Conservation (phyloP, 2,888 invertebrate species). For the Catonia carolina region DNA sequence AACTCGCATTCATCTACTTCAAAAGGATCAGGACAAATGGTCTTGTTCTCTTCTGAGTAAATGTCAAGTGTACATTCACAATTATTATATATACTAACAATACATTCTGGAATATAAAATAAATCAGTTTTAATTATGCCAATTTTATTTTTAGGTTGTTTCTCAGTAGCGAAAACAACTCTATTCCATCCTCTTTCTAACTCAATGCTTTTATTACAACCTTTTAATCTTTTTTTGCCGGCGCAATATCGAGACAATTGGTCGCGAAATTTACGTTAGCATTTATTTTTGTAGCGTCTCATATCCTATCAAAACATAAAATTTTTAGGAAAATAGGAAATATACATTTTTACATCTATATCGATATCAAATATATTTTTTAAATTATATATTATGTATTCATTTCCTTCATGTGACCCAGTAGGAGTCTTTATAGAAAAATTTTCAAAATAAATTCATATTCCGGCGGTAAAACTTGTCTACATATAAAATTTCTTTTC, state of each 20-base stretch:
- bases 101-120: not conserved
- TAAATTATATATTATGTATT: not conserved
- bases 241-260: too few species aligned
- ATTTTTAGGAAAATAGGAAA: conserved; percentile 7
- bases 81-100: not conserved
- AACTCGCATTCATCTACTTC: not conserved
- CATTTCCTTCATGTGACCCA: not conserved
- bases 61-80: not conserved
- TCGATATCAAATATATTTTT: not conserved
- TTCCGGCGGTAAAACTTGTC: not conserved
- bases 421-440: conserved; percentile 9
- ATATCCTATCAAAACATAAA: conserved; percentile 4
- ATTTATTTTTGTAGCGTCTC: conserved; percentile 3
- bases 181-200: conserved; percentile 1
- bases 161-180: not conserved
- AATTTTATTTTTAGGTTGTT: not conserved
- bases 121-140: not conserved
- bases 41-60: not conserved
- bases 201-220: not conserved
- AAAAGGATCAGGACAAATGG: conserved; percentile 1
- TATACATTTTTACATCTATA: not conserved
- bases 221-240: too few species aligned
- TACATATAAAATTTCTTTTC: conserved; percentile 5
- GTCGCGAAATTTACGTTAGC: too few species aligned
- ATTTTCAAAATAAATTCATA: not conserved